Conservation (phyloP, 2,888 invertebrate genomes). For the Punctoribates punctum region DNA sequence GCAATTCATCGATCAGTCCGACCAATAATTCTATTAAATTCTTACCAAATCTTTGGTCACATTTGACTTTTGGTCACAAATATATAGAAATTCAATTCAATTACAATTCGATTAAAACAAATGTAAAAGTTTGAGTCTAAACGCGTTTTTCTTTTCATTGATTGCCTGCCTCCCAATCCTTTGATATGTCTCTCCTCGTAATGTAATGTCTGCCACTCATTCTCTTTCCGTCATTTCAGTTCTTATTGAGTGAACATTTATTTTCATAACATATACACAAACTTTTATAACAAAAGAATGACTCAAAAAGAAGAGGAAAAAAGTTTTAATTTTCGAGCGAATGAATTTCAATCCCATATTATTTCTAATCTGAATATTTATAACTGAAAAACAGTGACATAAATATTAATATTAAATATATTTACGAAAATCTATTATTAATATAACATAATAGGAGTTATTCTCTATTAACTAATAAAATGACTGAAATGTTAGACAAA, state of each 20-base stretch:
- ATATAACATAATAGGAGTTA: background rate
- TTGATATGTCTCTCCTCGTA: too few species aligned
- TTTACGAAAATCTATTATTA: slow-evolving; percentile 3
- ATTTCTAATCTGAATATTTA: slow-evolving; percentile 1
- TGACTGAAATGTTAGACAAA: background rate
- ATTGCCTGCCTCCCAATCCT: too few species aligned
- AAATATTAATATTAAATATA: slow-evolving; percentile 13
- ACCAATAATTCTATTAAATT: slow-evolving; percentile 17
- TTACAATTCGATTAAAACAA: too few species aligned
- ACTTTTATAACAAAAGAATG: background rate
- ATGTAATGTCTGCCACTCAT: too few species aligned
- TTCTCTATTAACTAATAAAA: slow-evolving; percentile 6
- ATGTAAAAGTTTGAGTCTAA: too few species aligned
- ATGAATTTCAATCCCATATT: background rate
- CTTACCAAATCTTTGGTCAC: background rate
- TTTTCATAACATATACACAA: background rate
- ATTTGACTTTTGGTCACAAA: background rate
- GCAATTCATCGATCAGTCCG: background rate
- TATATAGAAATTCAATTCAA: too few species aligned
- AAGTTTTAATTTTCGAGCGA: background rate
- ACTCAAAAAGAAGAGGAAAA: background rate
- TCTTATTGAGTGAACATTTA: too few species aligned
- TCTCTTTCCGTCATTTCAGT: too few species aligned
- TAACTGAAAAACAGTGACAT: background rate
- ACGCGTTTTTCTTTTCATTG: too few species aligned